phyloP scores from a whole-genome alignment of 1,140 invertebrate genomes.

The Scaptomyza graminum region DNA sequence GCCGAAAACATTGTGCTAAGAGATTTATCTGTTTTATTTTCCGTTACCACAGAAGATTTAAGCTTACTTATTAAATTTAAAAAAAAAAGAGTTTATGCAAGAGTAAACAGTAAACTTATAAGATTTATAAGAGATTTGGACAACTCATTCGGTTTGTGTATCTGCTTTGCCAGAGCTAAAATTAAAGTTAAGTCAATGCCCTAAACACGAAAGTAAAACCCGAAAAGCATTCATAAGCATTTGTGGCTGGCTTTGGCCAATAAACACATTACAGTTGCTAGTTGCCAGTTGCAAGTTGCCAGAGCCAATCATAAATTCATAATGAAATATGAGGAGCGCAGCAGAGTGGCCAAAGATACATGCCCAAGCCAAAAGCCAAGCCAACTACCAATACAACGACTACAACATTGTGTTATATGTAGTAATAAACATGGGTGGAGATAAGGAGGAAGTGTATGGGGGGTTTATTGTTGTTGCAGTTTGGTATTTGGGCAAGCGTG shows the following conservation, averaged over 20 bases:
- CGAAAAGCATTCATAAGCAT: slow-evolving; percentile 41
- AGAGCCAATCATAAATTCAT: slow-evolving; percentile 76
- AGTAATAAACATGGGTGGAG: slow-evolving; percentile 54
- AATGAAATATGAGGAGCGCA: slow-evolving; percentile 63
- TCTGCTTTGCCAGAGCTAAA: slow-evolving; percentile 6
- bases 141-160: background rate
- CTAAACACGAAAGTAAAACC: slow-evolving; percentile 9
- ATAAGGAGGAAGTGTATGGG: slow-evolving; percentile 27
- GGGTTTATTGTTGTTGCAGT: slow-evolving; percentile 14
- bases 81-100: no score
- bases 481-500: slow-evolving; percentile 44
- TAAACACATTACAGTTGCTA: slow-evolving; percentile 70
- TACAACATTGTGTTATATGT: slow-evolving; percentile 35
- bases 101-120: no score
- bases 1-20: no score
- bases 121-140: background rate
- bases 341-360: slow-evolving; percentile 49
- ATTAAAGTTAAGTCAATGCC: slow-evolving; percentile 32
- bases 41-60: no score
- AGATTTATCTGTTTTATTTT: no score
- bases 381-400: slow-evolving; percentile 29
- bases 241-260: slow-evolving; percentile 62
- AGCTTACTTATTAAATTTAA: no score
- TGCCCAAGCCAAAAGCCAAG: slow-evolving; percentile 34
- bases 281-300: slow-evolving; percentile 43